A percentile compares a stretch with the other conserved stretches of the same genome.
Evolutionary conservation across 2,113 vertebrate genomes (phyloP).

Genomic region (Micronisus gabar): DNA sequence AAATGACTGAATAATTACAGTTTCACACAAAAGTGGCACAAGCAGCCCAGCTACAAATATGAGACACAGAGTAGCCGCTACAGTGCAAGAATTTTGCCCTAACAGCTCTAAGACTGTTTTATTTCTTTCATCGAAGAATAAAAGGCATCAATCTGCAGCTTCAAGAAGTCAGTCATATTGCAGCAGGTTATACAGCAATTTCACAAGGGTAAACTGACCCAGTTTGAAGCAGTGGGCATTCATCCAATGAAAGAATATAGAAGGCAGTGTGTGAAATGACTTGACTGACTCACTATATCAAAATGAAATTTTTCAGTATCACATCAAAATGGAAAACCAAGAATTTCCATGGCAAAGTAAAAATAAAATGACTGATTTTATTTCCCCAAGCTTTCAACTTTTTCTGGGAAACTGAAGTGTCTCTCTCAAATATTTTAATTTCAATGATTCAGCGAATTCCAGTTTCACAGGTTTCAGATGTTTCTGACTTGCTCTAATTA

Average conservation of each 20-base stretch:
- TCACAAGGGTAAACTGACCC: conserved; percentile 35
- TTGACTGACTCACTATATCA: background rate
- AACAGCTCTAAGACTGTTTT: background rate
- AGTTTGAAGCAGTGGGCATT: background rate
- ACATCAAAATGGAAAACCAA: background rate
- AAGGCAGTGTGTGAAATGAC: conserved; percentile 4
- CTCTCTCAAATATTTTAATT: background rate
- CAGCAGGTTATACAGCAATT: conserved; percentile 21
- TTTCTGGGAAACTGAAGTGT: background rate
- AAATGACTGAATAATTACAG: background rate
- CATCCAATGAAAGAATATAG: conserved; percentile 11
- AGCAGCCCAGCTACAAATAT: background rate
- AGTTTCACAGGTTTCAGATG: background rate
- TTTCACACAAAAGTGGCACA: background rate
- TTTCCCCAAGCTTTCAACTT: background rate
- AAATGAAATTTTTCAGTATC: background rate
- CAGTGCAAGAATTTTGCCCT: background rate
- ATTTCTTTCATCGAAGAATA: background rate
- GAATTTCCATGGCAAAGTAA: background rate
- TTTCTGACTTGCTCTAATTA: background rate
- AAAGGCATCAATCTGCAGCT: conserved; percentile 14
- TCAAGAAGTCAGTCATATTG: background rate
- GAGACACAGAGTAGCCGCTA: background rate
- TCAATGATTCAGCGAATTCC: background rate
- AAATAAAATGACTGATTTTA: background rate